Evolutionary conservation across 2,888 invertebrate species (phyloP).

Genomic region (Iphiclides podalirius): DNA sequence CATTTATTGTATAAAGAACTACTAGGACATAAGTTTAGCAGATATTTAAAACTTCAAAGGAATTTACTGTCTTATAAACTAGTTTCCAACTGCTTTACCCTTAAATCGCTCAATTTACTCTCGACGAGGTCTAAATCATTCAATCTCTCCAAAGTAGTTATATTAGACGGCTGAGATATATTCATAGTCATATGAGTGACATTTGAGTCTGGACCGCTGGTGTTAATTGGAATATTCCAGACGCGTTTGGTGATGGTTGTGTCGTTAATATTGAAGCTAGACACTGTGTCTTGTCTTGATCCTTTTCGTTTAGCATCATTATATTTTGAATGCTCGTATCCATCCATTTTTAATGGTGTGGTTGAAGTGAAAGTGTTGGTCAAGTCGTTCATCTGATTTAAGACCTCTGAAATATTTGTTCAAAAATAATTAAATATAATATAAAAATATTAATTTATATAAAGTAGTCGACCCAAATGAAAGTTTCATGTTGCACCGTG

Average conservation of each 20-base stretch:
- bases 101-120: conserved; percentile 58
- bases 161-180: conserved; percentile 51
- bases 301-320: conserved; percentile 10
- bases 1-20: no score
- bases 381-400: conserved; percentile 63
- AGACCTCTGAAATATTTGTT: conserved; percentile 52
- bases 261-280: no score
- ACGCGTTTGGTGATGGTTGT: conserved; percentile 39
- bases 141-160: conserved; percentile 67
- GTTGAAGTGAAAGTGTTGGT: conserved; percentile 39
- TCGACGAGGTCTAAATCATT: conserved; percentile 66
- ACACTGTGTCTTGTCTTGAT: conserved; percentile 40
- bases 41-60: no score
- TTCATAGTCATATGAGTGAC: conserved; percentile 35
- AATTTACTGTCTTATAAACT: conserved; percentile 55
- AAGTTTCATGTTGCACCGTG: no score
- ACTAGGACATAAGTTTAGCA: no score
- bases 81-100: conserved; percentile 55
- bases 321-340: conserved; percentile 1
- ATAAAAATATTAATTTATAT: no score
- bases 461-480: no score
- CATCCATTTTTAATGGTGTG: background rate
- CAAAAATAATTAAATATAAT: conserved; percentile 20
- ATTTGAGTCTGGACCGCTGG: conserved; percentile 38
- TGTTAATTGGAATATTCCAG: conserved; percentile 51